Evolutionary conservation across 2,113 vertebrate species (phyloP).

Genomic region (Rhea americana): DNA sequence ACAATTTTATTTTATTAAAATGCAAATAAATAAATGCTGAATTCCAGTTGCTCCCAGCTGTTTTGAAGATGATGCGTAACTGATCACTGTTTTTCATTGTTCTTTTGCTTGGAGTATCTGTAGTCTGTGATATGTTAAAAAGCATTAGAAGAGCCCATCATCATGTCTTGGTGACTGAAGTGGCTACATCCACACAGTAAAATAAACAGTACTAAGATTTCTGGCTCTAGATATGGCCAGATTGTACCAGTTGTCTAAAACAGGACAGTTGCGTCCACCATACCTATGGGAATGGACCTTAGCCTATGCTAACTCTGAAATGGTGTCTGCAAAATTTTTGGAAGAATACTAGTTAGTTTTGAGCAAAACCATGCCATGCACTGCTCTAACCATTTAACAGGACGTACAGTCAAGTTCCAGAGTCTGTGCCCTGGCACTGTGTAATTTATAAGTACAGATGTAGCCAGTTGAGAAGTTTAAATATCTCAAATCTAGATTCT

Average conservation of each 20-base stretch:
- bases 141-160: background rate
- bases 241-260: background rate
- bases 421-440: background rate
- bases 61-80: background rate
- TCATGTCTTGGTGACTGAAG: background rate
- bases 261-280: background rate
- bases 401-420: background rate
- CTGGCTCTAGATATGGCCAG: background rate
- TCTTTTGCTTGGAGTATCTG: background rate
- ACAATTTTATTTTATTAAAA: background rate
- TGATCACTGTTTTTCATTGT: background rate
- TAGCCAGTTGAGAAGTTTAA: background rate
- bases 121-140: background rate
- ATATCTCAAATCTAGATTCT: background rate
- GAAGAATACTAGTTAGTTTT: background rate
- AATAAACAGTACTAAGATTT: background rate
- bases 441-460: background rate
- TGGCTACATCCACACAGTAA: background rate
- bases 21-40: background rate
- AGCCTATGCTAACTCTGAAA: background rate
- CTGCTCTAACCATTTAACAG: background rate
- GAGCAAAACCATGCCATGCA: background rate
- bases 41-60: background rate
- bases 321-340: background rate
- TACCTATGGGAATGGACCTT: background rate